phyloP scores from a whole-genome alignment of 37 sponge, comb jelly and placozoan species.

The Axinella damicornis region DNA sequence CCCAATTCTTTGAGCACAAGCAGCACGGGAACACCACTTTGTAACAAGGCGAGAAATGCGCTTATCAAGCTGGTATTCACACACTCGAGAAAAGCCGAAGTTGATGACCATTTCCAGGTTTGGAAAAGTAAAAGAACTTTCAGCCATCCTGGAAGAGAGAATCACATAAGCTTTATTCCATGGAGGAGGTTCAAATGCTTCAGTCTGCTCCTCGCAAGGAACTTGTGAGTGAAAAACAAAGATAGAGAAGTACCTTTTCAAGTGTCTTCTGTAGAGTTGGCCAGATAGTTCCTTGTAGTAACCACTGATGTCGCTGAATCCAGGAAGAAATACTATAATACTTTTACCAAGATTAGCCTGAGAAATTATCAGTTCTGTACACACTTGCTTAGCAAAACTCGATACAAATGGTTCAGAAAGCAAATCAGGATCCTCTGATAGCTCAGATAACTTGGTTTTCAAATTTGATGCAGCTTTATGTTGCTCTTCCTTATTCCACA shows the following conservation, averaged over 20 bases:
- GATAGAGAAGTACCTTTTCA: constrained; percentile 2
- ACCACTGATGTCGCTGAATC: constrained; percentile 45
- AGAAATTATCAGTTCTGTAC: constrained; percentile 43
- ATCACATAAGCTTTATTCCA: constrained; percentile 19
- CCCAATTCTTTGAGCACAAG: constrained; percentile 59
- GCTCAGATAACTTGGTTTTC: neutral
- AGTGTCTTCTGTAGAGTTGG: neutral
- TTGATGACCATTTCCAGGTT: constrained; percentile 54
- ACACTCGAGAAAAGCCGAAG: constrained; percentile 34
- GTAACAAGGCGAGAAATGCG: constrained; percentile 21
- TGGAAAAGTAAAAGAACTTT: constrained; percentile 69
- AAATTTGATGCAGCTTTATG: neutral
- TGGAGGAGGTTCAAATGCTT: constrained; percentile 19
- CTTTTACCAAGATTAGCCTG: constrained; percentile 22
- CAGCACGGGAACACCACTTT: constrained; percentile 62
- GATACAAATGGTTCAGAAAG: neutral
- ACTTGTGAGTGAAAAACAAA: constrained; percentile 60
- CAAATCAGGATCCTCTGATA: neutral
- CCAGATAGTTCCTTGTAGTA: constrained; percentile 3
- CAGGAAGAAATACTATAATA: constrained; percentile 59
- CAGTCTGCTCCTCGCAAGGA: constrained; percentile 46
- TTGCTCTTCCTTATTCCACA: constrained; percentile 6
- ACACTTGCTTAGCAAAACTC: constrained; percentile 6
- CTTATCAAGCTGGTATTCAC: constrained; percentile 5
- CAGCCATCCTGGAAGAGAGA: constrained; percentile 51